Evolutionary conservation across 1,140 invertebrate genomes (phyloP), one percentile per base, ranked within the genome.

Genomic region (Drosophila tani): DNA sequence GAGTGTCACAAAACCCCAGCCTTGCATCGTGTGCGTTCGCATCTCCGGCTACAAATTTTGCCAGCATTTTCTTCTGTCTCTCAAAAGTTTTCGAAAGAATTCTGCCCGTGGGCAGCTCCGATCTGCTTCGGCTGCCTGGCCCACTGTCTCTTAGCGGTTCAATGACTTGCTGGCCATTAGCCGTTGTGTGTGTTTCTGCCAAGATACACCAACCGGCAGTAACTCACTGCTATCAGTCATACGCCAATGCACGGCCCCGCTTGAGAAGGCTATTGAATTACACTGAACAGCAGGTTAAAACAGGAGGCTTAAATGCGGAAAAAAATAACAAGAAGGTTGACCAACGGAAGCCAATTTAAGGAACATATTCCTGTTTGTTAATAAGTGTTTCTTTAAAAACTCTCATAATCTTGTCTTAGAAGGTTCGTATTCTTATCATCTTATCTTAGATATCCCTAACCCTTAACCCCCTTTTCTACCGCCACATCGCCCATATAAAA

Each of bases 191-290:
- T 68, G 60, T 71, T 75, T 55, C 57, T 71, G 76, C 45, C 64
- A 51, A 79, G 66, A 67, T 84, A 78, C 81, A 64, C 59, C 71
- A 79, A 73, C 75, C 49, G 70, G 51, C 64, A 69, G 57, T 62
- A 80, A 80, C 67, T 79, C 58, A 66, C 81, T 79, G 85, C 85
- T 88, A 88, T 88, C 85, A 88, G 85, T 90, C 85, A 88, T 75
- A 88, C 85, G 85, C 85, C 85, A 88, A 82, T 87, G 68, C 83
- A 87, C 49, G 80, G 46, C 66, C 24, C 24, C 41, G 51, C 50
- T 29, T 66, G 74, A 32, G 53, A 46, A 69, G 71, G 50, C 69
- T 84, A 88, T 87, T 88, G 84, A 84, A 84, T 87, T 81, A 84
- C 84, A 88, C 84, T 66, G 24, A 17, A 12, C 84, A 77, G 56